Base-by-base conservation (phyloP, 2,113 vertebrate species). In the Hippocampus zosterae region DNA sequence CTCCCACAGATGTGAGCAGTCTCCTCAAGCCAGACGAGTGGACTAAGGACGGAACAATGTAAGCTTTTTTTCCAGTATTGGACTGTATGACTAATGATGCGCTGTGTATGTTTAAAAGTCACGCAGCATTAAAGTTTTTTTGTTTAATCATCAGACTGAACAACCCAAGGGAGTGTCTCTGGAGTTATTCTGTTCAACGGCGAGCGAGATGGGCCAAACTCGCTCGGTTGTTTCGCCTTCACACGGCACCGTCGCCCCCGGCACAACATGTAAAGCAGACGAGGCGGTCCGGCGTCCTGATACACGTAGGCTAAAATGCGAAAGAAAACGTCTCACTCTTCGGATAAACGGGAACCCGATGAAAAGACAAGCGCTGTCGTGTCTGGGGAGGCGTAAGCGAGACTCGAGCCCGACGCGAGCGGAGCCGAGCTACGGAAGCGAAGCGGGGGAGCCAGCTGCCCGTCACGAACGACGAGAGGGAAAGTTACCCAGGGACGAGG, bases 191-290 rank as follows among this genome's bases (percentile, higher is more conserved):
- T 73, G 80, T 80, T 82, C 76, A 92, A 92, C 90, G 90, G 90
- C 63, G 73, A 70, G 82, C 82, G 67, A 72, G 71, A 92, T 92
- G 92, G 92, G 90, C 69, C 92, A 93, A 88, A 86, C 82, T 25
- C 56, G 75, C 60, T 91, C 87, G 44, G 64, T 55, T 79, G 65
- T 82, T 0, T 82, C 79, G 15, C 81, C 68, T 79, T 65, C 37
- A 72, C 63, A 76, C 80, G 64, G 27, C 77, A 64, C 78, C 33
- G 16, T 71, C 59, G 27, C 66, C 37, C 52, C 81, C 77, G 80
- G 69, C 86, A 48, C 78, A 29, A 85, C 60, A 71, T 69, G 87
- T 77, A 86, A 74, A 71, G 65, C 85, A 12, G 70, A 53, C 37
- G 65, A 83, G 27, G 68, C 78, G 33, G 48, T 71, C 3, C 27